These are phyloP conservation scores for Sigmodon hispidus DNA, from an alignment of 2,113 vertebrate species.

Conservation along the genomic window DNA sequence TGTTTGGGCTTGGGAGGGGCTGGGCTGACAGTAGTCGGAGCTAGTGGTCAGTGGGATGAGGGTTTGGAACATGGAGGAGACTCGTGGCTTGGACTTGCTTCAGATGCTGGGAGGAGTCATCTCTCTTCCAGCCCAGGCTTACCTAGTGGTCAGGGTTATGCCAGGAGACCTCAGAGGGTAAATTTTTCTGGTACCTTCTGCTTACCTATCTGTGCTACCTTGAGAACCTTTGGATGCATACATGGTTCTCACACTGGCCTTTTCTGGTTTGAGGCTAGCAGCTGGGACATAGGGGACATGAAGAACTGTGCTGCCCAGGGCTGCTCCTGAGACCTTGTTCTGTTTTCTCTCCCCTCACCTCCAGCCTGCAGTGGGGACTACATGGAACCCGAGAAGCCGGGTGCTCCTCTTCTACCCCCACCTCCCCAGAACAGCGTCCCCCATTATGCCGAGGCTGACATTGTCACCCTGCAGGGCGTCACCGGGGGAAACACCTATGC, in stretches of 20 bases:
- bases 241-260: rapidly evolving
- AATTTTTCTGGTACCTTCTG: neutral
- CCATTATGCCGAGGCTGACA: conserved; percentile 95
- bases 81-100: neutral
- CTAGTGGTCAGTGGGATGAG: neutral
- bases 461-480: conserved; percentile 94
- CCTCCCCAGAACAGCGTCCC: conserved; percentile 91
- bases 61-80: neutral
- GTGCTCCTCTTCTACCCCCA: conserved; percentile 85
- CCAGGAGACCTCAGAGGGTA: neutral
- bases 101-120: neutral
- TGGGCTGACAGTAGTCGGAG: neutral
- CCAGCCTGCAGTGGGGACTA: conserved; percentile 89
- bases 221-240: neutral
- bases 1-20: conserved; percentile 28
- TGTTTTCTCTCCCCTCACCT: conserved; percentile 57
- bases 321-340: neutral
- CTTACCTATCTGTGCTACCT: neutral
- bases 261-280: neutral
- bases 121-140: neutral
- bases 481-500: conserved; percentile 96
- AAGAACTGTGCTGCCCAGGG: neutral
- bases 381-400: conserved; percentile 85
- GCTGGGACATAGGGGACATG: neutral
- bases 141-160: neutral